Evolutionary conservation across 2,888 invertebrate species (phyloP).

Genomic region (Eupithecia centaureata): DNA sequence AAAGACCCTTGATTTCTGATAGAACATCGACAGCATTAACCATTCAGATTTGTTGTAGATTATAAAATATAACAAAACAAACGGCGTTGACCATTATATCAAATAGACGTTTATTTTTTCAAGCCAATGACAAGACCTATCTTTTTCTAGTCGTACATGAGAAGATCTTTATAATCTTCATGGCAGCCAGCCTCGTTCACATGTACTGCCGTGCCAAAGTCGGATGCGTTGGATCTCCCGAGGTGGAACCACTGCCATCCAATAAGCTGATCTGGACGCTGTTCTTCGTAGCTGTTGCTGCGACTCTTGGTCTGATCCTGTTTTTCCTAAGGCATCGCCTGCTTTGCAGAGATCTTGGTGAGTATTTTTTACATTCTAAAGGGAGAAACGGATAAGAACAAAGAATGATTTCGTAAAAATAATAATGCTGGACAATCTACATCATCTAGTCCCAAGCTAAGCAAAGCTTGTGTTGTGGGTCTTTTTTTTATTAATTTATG

Average conservation of each 20-base stretch:
- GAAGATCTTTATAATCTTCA: conserved; percentile 95
- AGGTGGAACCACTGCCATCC: conserved; percentile 82
- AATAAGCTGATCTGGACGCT: conserved; percentile 88
- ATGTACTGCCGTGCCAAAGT: conserved; percentile 86
- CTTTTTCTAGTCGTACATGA: conserved; percentile 90
- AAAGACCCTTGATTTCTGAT: not conserved
- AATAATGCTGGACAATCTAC: too few species aligned
- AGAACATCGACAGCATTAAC: not conserved
- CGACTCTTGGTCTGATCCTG: conserved; percentile 92
- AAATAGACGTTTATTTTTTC: not conserved
- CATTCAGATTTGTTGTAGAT: not conserved
- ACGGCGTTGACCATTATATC: not conserved
- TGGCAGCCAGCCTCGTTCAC: conserved; percentile 92
- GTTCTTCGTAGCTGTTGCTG: conserved; percentile 89
- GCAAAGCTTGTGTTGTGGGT: too few species aligned
- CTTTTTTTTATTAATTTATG: too few species aligned
- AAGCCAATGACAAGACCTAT: not conserved
- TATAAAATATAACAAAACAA: not conserved
- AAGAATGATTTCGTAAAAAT: too few species aligned
- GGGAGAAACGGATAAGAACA: too few species aligned
- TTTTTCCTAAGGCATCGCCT: conserved; percentile 96
- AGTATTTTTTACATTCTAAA: conserved; percentile 53
- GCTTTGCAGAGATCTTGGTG: conserved; percentile 95
- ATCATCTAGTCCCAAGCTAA: too few species aligned
- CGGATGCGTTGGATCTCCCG: conserved; percentile 70